A percentile compares a stretch with the other conserved stretches of the same genome.
These are phyloP conservation scores for Metacarcinus magister DNA, from an alignment of 2,888 invertebrate genomes.

Conservation along the genomic window DNA sequence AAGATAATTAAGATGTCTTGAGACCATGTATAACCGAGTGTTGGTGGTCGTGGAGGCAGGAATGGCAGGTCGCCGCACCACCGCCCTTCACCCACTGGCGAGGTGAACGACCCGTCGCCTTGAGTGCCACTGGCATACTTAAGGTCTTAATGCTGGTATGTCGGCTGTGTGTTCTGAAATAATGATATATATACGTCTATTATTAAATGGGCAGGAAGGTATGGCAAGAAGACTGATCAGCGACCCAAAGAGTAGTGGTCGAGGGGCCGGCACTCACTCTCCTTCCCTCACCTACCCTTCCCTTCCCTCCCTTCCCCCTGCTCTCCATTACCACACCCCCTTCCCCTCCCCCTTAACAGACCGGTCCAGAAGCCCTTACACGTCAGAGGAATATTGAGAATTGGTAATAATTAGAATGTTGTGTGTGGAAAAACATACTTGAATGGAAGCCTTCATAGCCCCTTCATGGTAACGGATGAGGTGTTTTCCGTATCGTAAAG, in stretches of 20 bases:
- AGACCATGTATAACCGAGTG: neutral
- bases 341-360: neutral
- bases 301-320: neutral
- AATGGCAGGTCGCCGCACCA: neutral
- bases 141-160: neutral
- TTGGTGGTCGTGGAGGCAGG: neutral
- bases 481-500: neutral
- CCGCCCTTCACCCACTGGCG: neutral
- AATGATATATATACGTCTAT: neutral
- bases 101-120: neutral
- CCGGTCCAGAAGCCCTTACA: constrained; percentile 19
- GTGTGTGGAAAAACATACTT: constrained; percentile 34
- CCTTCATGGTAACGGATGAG: constrained; percentile 1
- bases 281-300: neutral
- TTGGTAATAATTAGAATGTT: neutral
- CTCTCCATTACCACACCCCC: neutral
- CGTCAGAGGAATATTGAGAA: constrained; percentile 35
- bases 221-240: constrained; percentile 34
- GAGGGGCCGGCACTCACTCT: neutral
- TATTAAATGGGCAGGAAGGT: constrained; percentile 7
- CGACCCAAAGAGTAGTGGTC: neutral
- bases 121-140: constrained; percentile 1
- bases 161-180: constrained; percentile 10
- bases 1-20: neutral
- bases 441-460: neutral